Evolutionary conservation across 2,113 vertebrate species (phyloP), one percentile per base, ranked within the genome.

Genomic region (Strix uralensis): DNA sequence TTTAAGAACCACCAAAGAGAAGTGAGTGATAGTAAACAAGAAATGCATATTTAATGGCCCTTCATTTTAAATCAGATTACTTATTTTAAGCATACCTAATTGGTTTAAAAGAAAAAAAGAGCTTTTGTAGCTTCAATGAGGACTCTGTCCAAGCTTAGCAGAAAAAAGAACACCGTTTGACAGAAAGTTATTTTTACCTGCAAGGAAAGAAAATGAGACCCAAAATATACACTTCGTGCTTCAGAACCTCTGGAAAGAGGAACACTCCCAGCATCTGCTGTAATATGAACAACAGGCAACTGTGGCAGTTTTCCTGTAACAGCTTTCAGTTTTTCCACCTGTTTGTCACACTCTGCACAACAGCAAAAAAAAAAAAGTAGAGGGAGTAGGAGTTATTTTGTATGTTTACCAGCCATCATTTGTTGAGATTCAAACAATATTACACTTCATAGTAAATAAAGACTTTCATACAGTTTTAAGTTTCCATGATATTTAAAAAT

Each of bases 171-270:
- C 4, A 38, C 4, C 2, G 2, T 49, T 46, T 73, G 12, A 71
- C 3, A 5, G 26, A 69, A 75, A 80, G n/a, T 11, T 81, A 52
- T 52, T 91, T 89, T 88, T 97, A 99, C 98, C 98, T 98, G 98
- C 4, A 89, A 86, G 17, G 97, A 93, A 88, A 96, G 90, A 38
- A 93, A 92, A 81, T 90, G 97, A 59, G 97, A 71, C 16, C 95
- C 95, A 70, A 98, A 92, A 59, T 97, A 84, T 8, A 96, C 7
- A 40, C 82, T 97, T 72, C 85, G 98, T 36, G 93, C 65, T 73
- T 98, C 98, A 79, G 97, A 98, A 44, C 96, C 97, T 94, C 98
- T 98, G 47, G 98, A 98, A 6, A 97, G 95, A 23, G 97, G 97
- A 26, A 97, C 29, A 1, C 86, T 97, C 16, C 74, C 71, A 52